Percentiles rank a stretch among this genome's conserved stretches.
phyloP scores from a whole-genome alignment of 2,797 vertebrate species.

The Tenualosa ilisha region DNA sequence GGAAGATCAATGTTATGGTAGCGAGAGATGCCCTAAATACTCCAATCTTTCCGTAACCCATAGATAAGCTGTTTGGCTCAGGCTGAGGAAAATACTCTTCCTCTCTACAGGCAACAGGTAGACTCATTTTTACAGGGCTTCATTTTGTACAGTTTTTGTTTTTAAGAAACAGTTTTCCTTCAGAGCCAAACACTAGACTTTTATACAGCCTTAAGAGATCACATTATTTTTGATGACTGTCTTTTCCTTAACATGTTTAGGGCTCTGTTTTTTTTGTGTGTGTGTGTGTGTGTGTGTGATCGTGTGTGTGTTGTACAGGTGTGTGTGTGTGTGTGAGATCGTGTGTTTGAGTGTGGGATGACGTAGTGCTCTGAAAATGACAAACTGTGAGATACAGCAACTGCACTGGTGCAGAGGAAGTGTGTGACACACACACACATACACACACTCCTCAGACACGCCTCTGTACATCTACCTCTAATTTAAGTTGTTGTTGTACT shows the following conservation, averaged over 20 bases:
- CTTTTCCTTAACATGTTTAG: constrained; percentile 20
- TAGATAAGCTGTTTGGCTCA: constrained; percentile 4
- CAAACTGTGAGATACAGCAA: constrained; percentile 46
- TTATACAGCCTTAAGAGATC: constrained; percentile 25
- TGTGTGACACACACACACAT: neutral
- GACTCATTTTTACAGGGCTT: neutral
- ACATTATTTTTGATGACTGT: constrained; percentile 7
- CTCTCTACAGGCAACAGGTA: neutral
- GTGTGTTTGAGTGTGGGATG: neutral
- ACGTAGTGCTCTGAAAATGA: constrained; percentile 31
- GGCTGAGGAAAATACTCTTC: neutral
- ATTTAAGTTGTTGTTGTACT: neutral
- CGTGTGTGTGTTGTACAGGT: neutral
- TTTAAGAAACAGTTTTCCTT: constrained; percentile 7
- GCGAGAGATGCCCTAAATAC: neutral
- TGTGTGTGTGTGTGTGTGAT: constrained; percentile 30
- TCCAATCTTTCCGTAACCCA: neutral
- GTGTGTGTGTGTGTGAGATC: constrained; percentile 19
- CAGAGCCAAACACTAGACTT: constrained; percentile 15
- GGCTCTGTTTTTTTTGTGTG: constrained; percentile 23
- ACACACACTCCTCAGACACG: neutral
- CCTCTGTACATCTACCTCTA: constrained; percentile 43
- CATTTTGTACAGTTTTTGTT: constrained; percentile 25
- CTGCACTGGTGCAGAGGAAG: constrained; percentile 32
- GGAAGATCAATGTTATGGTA: constrained; percentile 1